A percentile compares a stretch with the other conserved stretches of the same genome.
phyloP scores from a whole-genome alignment of 2,113 vertebrate species.

The Calidris pugnax region DNA sequence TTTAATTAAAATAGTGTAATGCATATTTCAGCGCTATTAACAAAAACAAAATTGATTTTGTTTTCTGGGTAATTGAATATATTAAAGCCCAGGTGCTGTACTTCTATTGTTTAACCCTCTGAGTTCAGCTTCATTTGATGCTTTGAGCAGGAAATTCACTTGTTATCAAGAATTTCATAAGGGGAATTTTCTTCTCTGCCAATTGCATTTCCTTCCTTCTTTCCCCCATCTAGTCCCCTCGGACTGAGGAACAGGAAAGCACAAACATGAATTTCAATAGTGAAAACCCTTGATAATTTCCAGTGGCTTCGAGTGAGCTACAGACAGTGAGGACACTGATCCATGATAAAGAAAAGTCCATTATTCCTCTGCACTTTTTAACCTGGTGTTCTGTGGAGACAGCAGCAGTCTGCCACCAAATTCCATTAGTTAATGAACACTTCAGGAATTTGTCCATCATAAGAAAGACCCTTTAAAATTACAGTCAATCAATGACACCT shows the following conservation, averaged over 20 bases:
- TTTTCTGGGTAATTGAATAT: constrained; percentile 76
- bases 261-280: constrained; percentile 31
- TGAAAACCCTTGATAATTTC: neutral
- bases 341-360: neutral
- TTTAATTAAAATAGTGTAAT: constrained; percentile 80
- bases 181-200: neutral
- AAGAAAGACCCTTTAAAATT: constrained; percentile 66
- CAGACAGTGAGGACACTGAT: neutral
- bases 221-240: neutral
- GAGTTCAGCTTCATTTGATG: neutral
- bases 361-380: constrained; percentile 51
- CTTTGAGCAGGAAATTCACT: neutral
- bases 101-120: constrained; percentile 57
- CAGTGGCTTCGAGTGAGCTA: neutral
- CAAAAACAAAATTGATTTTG: constrained; percentile 77
- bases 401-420: constrained; percentile 29
- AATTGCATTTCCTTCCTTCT: neutral
- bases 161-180: neutral
- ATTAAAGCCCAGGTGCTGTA: constrained; percentile 57
- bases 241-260: neutral
- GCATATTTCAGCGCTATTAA: constrained; percentile 75
- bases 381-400: constrained; percentile 31
- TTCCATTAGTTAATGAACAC: constrained; percentile 75
- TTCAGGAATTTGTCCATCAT: constrained; percentile 58
- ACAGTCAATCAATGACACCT: constrained; percentile 62